Evolutionary conservation across 2,888 invertebrate species (phyloP), one percentile per base, ranked within the genome.

Genomic region (Emmelina monodactyla): DNA sequence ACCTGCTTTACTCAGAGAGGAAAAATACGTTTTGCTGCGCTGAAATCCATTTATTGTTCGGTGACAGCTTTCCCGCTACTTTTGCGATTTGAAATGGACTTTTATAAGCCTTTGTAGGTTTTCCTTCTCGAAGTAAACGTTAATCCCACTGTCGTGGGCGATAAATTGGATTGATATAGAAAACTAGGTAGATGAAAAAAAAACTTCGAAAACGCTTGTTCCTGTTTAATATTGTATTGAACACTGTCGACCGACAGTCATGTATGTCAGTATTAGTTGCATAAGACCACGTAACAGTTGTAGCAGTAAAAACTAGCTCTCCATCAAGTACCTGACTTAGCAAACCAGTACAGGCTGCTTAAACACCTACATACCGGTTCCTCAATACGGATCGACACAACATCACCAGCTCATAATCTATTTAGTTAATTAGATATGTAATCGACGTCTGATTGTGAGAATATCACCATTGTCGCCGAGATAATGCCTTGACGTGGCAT

Each of bases 191-290:
- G n/a, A n/a, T n/a, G n/a, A n/a, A n/a, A n/a, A n/a, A n/a, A n/a
- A n/a, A n/a, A n/a, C n/a, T n/a, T n/a, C n/a, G n/a, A n/a, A n/a
- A n/a, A n/a, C n/a, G n/a, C n/a, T n/a, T n/a, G n/a, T n/a, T n/a
- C n/a, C n/a, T n/a, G n/a, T n/a, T n/a, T n/a, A n/a, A n/a, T n/a
- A n/a, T n/a, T n/a, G n/a, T n/a, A n/a, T n/a, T n/a, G n/a, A n/a
- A n/a, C n/a, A n/a, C n/a, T n/a, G n/a, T n/a, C n/a, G n/a, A n/a
- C n/a, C n/a, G n/a, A n/a, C n/a, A n/a, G n/a, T n/a, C n/a, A n/a
- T n/a, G n/a, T n/a, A n/a, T n/a, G n/a, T n/a, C n/a, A 25, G 25
- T 25, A 11, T 19, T 57, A 58, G 55, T 62, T 58, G 58, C 62
- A 58, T 58, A 41, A 29, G 14, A 4, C 11, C 14, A 14, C 9